Base-by-base conservation (phyloP, 2,888 invertebrate genomes). In the Dusona sp. region DNA sequence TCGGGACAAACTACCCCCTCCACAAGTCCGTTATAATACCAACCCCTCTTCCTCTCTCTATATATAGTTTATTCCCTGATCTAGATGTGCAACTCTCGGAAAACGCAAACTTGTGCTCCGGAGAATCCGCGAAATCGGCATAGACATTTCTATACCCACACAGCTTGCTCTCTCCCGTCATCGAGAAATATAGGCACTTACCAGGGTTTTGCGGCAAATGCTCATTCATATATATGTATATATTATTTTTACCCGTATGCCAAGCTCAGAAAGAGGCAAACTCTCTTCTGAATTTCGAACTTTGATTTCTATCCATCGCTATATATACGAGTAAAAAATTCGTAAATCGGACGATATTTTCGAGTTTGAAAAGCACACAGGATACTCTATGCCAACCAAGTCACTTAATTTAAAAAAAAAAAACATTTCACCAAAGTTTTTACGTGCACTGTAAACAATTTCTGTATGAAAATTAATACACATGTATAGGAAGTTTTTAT, bases 21-120 rank as follows among this genome's bases (percentile, higher is more conserved):
- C 67, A 75, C 51, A 75, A 54, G 64, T 75, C 79, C 79, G 48
- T 84, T 84, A 84, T 84, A 84, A 84, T 79, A 64, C 84, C 73
- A 29, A 64, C 64, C 67, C 54, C 54, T 48, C 6, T 48, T 51
- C 25, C 25, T 51, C 25, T 36, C 54, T 29, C 36, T 54, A 79
- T 22, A 67, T 38, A 68, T 22, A 38, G 64, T 25, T 51, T 73
- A 38, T 82, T 29, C 48, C 33, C 54, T 68, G 81, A 74, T 82
- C 81, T 82, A 67, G 81, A 82, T 75, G 79, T 68, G 68, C 67
- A 84, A 84, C 79, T 84, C 79, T 79, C 68, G 75, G 75, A 75
- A 75, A 79, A 84, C 84, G 79, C 68, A 84, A 84, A 67, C 74
- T 84, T 70, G 36, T 70, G 73, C 79, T 68, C 29, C 36, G 75